Percentiles rank a stretch among this genome's conserved stretches.
These are phyloP conservation scores for Acipenser ruthenus DNA, from an alignment of 2,797 vertebrate species.

Conservation along the genomic window DNA sequence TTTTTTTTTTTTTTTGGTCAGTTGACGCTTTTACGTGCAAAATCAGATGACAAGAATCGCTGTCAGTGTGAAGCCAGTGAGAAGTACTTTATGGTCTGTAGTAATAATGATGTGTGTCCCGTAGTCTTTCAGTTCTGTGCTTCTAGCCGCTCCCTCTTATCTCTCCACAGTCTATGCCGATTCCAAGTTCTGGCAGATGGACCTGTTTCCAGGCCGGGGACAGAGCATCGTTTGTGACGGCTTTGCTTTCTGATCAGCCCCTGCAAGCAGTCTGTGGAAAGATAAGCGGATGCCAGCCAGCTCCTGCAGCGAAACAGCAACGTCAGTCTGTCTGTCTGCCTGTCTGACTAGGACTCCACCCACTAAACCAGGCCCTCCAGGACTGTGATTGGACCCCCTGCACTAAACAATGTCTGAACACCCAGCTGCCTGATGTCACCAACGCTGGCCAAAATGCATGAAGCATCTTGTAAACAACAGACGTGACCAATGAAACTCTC, in stretches of 20 bases:
- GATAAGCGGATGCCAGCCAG: neutral
- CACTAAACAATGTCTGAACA: no score
- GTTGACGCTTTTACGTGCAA: no score
- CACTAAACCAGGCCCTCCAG: constrained; percentile 1
- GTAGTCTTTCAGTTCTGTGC: no score
- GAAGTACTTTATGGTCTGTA: no score
- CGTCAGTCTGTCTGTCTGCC: neutral
- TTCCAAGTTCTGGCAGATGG: constrained; percentile 63
- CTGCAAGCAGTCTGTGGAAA: neutral
- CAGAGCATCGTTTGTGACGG: constrained; percentile 64
- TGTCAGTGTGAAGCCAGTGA: no score
- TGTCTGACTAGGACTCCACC: neutral
- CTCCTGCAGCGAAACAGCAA: neutral
- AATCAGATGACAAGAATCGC: no score
- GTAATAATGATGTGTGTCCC: no score
- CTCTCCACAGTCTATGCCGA: constrained; percentile 54
- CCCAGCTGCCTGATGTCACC: neutral
- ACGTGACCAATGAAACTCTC: no score
- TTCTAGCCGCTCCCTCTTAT: constrained; percentile 15
- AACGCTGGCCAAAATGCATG: neutral
- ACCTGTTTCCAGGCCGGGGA: constrained; percentile 54
- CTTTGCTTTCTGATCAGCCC: constrained; percentile 39
- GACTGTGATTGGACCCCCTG: neutral
- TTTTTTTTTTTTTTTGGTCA: no score
- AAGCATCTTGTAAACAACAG: no score